Evolutionary conservation across 2,797 vertebrate genomes (phyloP).

Genomic region (Geotrypetes seraphini): DNA sequence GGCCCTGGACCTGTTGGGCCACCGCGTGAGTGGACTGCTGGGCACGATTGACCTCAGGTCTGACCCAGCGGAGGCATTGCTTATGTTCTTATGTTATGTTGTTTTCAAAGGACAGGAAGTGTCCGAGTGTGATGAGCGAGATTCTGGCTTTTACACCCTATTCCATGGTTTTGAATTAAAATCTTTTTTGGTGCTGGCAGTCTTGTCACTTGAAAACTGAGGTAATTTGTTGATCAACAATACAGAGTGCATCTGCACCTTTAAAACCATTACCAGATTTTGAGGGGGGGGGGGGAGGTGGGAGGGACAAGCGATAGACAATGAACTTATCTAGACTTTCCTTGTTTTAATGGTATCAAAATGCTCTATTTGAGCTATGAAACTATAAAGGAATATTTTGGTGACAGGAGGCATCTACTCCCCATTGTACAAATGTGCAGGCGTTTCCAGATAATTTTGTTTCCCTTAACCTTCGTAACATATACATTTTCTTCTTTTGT

Average conservation of each 20-base stretch:
- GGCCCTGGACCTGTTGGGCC: too few species aligned
- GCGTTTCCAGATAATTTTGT: slow-evolving; percentile 29
- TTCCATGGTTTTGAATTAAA: background rate
- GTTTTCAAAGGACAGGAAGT: slow-evolving; percentile 15
- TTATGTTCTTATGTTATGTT: too few species aligned
- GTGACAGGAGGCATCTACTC: slow-evolving; percentile 19
- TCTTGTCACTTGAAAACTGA: background rate
- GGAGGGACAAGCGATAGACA: too few species aligned
- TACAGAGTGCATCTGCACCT: too few species aligned
- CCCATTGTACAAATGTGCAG: slow-evolving; percentile 32
- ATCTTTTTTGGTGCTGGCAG: background rate
- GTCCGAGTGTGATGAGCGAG: background rate
- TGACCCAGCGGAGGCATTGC: too few species aligned
- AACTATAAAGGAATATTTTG: slow-evolving; percentile 28
- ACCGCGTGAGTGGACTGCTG: too few species aligned
- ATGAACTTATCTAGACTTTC: too few species aligned
- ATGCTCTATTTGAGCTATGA: slow-evolving; percentile 19
- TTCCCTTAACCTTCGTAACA: slow-evolving; percentile 50
- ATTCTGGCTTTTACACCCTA: background rate
- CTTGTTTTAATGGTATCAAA: too few species aligned
- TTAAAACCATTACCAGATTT: too few species aligned
- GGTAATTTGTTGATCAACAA: too few species aligned
- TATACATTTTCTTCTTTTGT: slow-evolving; percentile 77
- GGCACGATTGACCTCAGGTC: too few species aligned
- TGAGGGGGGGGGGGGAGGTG: too few species aligned